A percentile compares a stretch with the other conserved stretches of the same genome.
Conservation (phyloP, 1,140 invertebrate species). For the Scaptomyza hsui region DNA sequence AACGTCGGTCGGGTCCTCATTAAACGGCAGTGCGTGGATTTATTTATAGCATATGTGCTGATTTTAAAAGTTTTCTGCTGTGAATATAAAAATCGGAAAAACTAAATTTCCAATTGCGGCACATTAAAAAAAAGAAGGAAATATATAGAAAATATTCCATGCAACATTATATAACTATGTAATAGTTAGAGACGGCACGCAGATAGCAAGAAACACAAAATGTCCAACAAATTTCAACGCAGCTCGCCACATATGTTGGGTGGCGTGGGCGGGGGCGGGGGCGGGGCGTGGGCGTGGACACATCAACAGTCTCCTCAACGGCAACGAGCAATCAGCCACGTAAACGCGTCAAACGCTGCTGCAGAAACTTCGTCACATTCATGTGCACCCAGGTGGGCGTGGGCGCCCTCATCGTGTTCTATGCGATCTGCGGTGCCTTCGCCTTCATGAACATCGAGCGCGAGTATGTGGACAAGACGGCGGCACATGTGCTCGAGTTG, state of each 20-base stretch:
- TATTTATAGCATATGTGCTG: conserved; percentile 51
- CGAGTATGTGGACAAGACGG: conserved; percentile 86
- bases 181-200: conserved; percentile 2
- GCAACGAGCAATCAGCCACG: conserved; percentile 88
- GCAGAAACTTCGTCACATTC: conserved; percentile 92
- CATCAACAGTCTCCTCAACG: conserved; percentile 85
- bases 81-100: conserved; percentile 3
- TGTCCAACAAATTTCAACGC: conserved; percentile 73
- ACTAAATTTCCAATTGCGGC: conserved; percentile 10
- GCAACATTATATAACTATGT: conserved; percentile 46
- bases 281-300: conserved; percentile 28
- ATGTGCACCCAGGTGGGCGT: conserved; percentile 98
- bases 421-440: conserved; percentile 97
- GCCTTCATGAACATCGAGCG: conserved; percentile 95
- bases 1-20: conserved; percentile 2
- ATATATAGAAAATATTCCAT: neutral
- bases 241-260: conserved; percentile 53
- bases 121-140: conserved; percentile 5
- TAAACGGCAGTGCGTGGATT: conserved; percentile 38
- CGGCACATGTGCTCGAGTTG: conserved; percentile 84
- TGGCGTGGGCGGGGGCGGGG: neutral
- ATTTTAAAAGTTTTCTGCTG: conserved; percentile 16
- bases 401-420: conserved; percentile 96
- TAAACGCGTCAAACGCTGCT: conserved; percentile 88
- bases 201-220: neutral